phyloP scores from a whole-genome alignment of 2,113 vertebrate species.

The Riparia riparia region DNA sequence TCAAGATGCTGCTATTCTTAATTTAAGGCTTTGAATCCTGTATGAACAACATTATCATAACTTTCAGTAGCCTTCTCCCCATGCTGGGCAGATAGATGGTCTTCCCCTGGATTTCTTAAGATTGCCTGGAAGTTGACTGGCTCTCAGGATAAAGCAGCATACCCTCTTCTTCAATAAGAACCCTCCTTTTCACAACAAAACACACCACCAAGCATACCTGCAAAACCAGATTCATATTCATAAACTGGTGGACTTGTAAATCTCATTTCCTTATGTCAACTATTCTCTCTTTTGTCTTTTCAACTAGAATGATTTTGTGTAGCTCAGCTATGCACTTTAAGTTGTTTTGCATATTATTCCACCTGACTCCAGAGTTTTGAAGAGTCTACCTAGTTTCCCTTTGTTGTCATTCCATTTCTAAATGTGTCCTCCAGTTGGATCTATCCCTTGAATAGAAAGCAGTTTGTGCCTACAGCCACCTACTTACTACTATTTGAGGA shows the following conservation, averaged over 20 bases:
- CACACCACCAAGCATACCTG: rapidly evolving
- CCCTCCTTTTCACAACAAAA: neutral
- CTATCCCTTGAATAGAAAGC: neutral
- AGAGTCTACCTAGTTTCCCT: neutral
- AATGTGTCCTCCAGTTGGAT: neutral
- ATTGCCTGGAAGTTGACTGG: neutral
- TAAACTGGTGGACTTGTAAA: neutral
- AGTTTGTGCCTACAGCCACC: neutral
- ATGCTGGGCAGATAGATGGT: neutral
- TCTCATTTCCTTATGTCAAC: neutral
- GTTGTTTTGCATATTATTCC: neutral
- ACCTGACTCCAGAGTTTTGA: neutral
- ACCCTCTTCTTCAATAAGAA: neutral
- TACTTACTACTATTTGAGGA: neutral
- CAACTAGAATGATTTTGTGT: neutral
- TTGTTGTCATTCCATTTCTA: neutral
- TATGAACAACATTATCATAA: neutral
- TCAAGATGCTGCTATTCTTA: neutral
- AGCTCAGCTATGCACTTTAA: neutral
- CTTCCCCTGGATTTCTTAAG: neutral
- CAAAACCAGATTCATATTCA: neutral
- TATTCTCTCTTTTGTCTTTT: neutral
- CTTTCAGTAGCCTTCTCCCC: neutral
- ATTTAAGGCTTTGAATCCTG: neutral
- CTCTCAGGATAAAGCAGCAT: neutral